Evolutionary conservation across 2,113 vertebrate species (phyloP).

Genomic region (Bufo gargarizans): DNA sequence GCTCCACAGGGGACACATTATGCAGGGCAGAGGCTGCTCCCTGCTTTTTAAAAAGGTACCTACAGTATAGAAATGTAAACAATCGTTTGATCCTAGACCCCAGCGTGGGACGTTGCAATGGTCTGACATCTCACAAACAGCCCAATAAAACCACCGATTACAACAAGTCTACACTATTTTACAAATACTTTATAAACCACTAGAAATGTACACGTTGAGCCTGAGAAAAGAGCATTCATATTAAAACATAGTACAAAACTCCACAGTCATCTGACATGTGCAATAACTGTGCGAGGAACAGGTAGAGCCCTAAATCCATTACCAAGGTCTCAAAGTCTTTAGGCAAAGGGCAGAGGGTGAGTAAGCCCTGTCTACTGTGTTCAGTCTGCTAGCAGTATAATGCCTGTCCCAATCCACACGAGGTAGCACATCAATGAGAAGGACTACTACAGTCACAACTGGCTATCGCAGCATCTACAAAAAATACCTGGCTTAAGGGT

Average conservation of each 20-base stretch:
- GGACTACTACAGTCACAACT: conserved; percentile 3
- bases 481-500: conserved; percentile 2
- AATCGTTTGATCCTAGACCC: conserved; percentile 54
- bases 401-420: conserved; percentile 36
- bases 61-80: conserved; percentile 55
- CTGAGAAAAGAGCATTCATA: conserved; percentile 16
- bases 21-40: conserved; percentile 21
- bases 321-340: neutral
- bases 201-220: conserved; percentile 1
- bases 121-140: conserved; percentile 30
- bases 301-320: conserved; percentile 8
- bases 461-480: conserved; percentile 2
- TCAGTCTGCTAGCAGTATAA: neutral
- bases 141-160: conserved; percentile 30
- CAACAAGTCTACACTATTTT: neutral
- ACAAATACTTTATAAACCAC: conserved; percentile 3
- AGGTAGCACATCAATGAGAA: conserved; percentile 51
- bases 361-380: neutral
- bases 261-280: conserved; percentile 12
- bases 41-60: conserved; percentile 48
- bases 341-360: conserved; percentile 28
- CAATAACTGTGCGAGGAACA: conserved; percentile 5
- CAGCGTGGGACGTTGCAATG: conserved; percentile 15
- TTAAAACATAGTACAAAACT: conserved; percentile 24
- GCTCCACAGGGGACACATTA: neutral